A percentile compares a stretch with the other conserved stretches of the same genome.
Conservation (phyloP, 2,888 invertebrate genomes). For the Lagria hirta region DNA sequence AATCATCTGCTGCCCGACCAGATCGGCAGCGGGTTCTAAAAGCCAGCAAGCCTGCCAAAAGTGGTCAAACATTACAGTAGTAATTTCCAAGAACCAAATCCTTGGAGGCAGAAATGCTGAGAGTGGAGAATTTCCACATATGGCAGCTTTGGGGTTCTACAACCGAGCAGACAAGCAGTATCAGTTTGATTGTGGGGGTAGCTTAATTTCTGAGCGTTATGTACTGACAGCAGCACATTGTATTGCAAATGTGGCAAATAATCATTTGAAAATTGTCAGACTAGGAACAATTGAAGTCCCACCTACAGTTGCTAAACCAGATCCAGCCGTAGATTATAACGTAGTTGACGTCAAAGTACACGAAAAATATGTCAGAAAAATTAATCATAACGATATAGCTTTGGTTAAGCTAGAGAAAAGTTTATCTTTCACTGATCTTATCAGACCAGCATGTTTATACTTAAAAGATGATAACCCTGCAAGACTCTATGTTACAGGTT, state of each 20-base stretch:
- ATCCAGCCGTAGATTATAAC: constrained; percentile 34
- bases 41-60: constrained; percentile 43
- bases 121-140: constrained; percentile 55
- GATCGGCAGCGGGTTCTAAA: too few relatives aligned
- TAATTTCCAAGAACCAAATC: constrained; percentile 46
- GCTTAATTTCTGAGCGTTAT: constrained; percentile 57
- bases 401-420: constrained; percentile 46
- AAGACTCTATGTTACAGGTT: constrained; percentile 51
- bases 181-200: constrained; percentile 57
- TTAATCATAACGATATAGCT: constrained; percentile 53
- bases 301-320: constrained; percentile 2
- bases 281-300: constrained; percentile 37
- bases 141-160: constrained; percentile 54
- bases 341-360: constrained; percentile 46
- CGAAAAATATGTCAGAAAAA: constrained; percentile 45
- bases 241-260: constrained; percentile 33
- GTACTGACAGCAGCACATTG: constrained; percentile 65
- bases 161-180: constrained; percentile 34
- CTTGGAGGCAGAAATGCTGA: constrained; percentile 51
- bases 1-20: too few relatives aligned
- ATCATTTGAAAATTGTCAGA: constrained; percentile 33
- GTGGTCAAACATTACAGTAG: too few relatives aligned
- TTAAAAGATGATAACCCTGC: constrained; percentile 41
- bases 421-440: constrained; percentile 39
- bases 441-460: constrained; percentile 57